Base-by-base conservation (phyloP, 2,113 vertebrate genomes). In the Pogona vitticeps region DNA sequence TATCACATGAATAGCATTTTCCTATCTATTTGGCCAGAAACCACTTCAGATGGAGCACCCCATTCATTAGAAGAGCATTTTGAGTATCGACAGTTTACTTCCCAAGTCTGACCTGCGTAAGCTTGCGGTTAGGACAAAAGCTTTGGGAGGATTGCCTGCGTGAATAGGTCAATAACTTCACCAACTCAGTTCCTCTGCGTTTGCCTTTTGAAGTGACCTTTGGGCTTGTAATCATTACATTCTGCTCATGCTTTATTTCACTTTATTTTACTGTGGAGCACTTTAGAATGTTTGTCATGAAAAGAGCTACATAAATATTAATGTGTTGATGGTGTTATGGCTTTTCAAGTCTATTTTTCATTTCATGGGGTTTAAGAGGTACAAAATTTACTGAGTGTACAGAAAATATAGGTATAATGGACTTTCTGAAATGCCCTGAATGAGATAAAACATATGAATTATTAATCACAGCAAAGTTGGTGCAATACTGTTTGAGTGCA, bases 251-350 rank as follows among this genome's bases (percentile, higher is more conserved):
- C 89, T 92, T 96, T 95, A 91, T 92, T 95, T 95, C 52, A 88
- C 89, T 94, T 95, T 95, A 88, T 94, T 92, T 95, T 95, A 93
- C 88, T 86, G 46, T 85, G 90, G 89, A 95, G 85, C 84, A 90
- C 89, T 96, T 94, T 2, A 28, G 88, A 94, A 94, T 93, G 67
- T 96, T 96, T 96, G 90, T 95, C 95, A 95, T 96, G 92, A 95
- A 95, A 96, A 95, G 87, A 93, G 82, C 90, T 91, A 91, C 90
- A 96, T 96, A 95, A 96, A 96, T 96, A 97, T 96, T 96, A 95
- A 97, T 95, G 93, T 94, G 94, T 96, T 95, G 95, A 95, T 96
- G 92, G 93, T 91, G 82, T 94, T 96, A 96, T 67, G 87, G 93
- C 59, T 95, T 96, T 96, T 94, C 80, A 86, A 95, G 91, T 28